These are phyloP conservation scores for Schrankia costaestrigalis DNA, from an alignment of 2,888 invertebrate genomes.

Conservation along the genomic window DNA sequence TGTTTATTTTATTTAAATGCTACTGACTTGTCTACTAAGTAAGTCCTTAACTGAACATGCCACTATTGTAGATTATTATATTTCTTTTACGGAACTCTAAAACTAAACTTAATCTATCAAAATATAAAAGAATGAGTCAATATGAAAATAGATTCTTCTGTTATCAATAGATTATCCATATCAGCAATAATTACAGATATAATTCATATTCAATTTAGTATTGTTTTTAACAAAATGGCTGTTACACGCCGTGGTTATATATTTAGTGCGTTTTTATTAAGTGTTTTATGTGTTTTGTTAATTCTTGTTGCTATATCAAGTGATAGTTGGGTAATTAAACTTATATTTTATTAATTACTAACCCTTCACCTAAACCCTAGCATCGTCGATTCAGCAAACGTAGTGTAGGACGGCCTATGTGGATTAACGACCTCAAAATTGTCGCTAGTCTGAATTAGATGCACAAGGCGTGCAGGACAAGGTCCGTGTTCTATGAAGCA, in stretches of 20 bases:
- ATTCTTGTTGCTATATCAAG: slow-evolving; percentile 59
- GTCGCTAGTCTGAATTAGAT: no score
- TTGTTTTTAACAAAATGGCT: slow-evolving; percentile 65
- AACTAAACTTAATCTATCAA: slow-evolving; percentile 15
- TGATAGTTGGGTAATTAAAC: slow-evolving; percentile 68
- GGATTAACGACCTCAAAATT: no score
- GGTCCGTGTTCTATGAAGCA: no score
- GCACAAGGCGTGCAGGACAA: no score
- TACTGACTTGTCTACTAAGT: no score
- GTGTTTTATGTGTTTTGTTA: slow-evolving; percentile 60
- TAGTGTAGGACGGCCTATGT: no score
- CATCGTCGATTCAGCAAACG: no score
- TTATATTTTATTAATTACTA: neutral
- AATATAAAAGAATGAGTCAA: slow-evolving; percentile 13
- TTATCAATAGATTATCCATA: slow-evolving; percentile 30
- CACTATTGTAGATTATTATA: no score
- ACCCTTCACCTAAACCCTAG: no score
- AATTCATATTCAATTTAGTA: no score
- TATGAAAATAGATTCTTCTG: slow-evolving; percentile 11
- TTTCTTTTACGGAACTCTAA: neutral
- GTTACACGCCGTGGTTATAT: slow-evolving; percentile 67
- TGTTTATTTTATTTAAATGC: no score
- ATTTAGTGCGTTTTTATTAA: slow-evolving; percentile 61
- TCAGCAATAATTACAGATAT: slow-evolving; percentile 30
- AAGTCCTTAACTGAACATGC: no score